Evolutionary conservation across 2,888 invertebrate genomes (phyloP).

Genomic region (Argyresthia albistria): DNA sequence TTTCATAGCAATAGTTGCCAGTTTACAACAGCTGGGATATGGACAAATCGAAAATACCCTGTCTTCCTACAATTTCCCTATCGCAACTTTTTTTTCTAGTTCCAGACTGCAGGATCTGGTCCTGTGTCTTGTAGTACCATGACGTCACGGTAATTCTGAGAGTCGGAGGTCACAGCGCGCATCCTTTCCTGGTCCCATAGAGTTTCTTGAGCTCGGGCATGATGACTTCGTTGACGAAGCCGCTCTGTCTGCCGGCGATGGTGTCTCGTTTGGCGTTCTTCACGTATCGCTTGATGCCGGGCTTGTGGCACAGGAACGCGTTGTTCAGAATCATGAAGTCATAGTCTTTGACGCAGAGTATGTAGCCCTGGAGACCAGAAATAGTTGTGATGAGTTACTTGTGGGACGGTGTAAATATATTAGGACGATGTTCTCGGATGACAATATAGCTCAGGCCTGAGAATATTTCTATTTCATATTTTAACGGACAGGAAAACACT

Average conservation of each 20-base stretch:
- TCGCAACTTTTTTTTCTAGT: too few relatives aligned
- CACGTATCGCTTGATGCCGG: constrained; percentile 89
- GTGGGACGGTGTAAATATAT: background rate
- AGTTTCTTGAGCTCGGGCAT: constrained; percentile 88
- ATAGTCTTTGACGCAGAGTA: constrained; percentile 91
- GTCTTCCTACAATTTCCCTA: too few relatives aligned
- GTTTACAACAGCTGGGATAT: background rate
- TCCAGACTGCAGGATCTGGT: too few relatives aligned
- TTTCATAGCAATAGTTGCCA: background rate
- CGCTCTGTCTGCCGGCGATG: constrained; percentile 83
- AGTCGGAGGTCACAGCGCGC: constrained; percentile 75
- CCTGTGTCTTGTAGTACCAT: background rate
- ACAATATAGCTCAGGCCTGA: too few relatives aligned
- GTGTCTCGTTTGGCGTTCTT: constrained; percentile 84
- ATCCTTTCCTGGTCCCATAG: constrained; percentile 85
- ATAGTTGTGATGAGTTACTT: background rate
- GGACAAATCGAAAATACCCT: background rate
- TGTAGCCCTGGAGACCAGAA: constrained; percentile 79
- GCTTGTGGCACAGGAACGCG: constrained; percentile 93
- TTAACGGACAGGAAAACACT: too few relatives aligned
- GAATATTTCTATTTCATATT: too few relatives aligned
- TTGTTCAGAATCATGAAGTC: constrained; percentile 94
- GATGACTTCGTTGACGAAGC: constrained; percentile 83
- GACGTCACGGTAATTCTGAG: background rate
- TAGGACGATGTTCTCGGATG: background rate